Evolutionary conservation across 2,888 invertebrate species (phyloP).

Genomic region (Dendrolimus pini): DNA sequence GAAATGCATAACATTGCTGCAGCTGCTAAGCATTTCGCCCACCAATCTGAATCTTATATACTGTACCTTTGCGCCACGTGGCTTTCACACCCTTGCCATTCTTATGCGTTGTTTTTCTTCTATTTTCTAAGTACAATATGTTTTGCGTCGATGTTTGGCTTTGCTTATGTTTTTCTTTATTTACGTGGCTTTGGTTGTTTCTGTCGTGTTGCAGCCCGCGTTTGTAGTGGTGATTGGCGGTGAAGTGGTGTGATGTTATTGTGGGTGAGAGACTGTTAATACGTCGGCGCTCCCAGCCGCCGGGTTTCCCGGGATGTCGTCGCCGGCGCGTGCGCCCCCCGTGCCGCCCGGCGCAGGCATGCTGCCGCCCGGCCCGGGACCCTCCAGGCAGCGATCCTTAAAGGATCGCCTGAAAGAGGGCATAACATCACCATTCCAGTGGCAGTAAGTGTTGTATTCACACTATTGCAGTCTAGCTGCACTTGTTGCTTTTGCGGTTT

Average conservation of each 20-base stretch:
- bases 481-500: background rate
- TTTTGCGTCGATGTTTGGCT: conserved; percentile 35
- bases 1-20: no score
- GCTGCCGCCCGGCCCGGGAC: conserved; percentile 70
- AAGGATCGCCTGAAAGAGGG: conserved; percentile 87
- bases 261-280: conserved; percentile 37
- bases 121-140: conserved; percentile 12
- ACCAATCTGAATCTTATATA: no score
- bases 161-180: conserved; percentile 50
- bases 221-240: conserved; percentile 54
- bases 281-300: conserved; percentile 24
- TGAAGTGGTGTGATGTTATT: conserved; percentile 53
- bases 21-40: no score
- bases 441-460: conserved; percentile 82
- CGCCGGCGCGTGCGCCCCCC: conserved; percentile 55
- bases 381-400: conserved; percentile 84
- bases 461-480: conserved; percentile 6
- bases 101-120: conserved; percentile 18
- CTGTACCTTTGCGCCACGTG: no score
- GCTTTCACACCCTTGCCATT: no score
- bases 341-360: conserved; percentile 62
- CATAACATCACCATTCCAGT: conserved; percentile 86
- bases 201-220: conserved; percentile 67
- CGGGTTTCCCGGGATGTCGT: conserved; percentile 50
- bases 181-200: conserved; percentile 67